Percentiles rank a stretch among this genome's conserved stretches.
Evolutionary conservation across 2,888 invertebrate species (phyloP).

Genomic region (Lithophane ornitopus): DNA sequence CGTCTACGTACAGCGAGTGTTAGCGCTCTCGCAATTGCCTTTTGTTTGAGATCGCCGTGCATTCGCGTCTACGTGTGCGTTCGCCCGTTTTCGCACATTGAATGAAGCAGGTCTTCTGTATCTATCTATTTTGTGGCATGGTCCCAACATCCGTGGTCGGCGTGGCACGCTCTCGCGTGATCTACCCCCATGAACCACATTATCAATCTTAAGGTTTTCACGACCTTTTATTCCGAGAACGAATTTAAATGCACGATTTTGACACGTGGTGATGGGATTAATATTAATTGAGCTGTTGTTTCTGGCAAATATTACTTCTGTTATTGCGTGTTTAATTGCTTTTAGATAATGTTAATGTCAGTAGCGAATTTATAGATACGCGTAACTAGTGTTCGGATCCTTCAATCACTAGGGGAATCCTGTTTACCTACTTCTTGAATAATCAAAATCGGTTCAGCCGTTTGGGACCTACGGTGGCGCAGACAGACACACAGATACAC

Average conservation of each 20-base stretch:
- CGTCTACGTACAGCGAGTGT: not conserved
- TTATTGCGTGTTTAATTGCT: constrained; percentile 36
- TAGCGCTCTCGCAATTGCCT: not conserved
- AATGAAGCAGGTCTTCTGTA: constrained; percentile 2
- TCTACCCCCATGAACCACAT: constrained; percentile 72
- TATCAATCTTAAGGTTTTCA: constrained; percentile 72
- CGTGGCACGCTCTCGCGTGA: constrained; percentile 76
- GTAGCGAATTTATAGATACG: constrained; percentile 33
- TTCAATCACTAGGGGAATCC: not conserved
- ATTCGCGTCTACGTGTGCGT: not conserved
- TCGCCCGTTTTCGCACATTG: not conserved
- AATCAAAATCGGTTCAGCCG: not conserved
- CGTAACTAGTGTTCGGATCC: not conserved
- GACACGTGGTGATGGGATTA: constrained; percentile 54
- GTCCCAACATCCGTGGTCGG: constrained; percentile 29
- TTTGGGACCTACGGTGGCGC: too few species aligned
- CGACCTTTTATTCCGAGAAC: constrained; percentile 65
- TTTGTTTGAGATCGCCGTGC: constrained; percentile 1
- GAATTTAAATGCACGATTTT: constrained; percentile 65
- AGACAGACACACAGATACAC: too few species aligned
- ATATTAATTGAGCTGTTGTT: constrained; percentile 50
- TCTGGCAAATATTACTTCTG: constrained; percentile 43
- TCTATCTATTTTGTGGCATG: constrained; percentile 10
- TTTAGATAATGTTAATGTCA: constrained; percentile 17
- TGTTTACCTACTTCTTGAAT: constrained; percentile 3